Evolutionary conservation across 1,140 invertebrate species (phyloP), one percentile per base, ranked within the genome.

Genomic region (Brachionus paranguensis): DNA sequence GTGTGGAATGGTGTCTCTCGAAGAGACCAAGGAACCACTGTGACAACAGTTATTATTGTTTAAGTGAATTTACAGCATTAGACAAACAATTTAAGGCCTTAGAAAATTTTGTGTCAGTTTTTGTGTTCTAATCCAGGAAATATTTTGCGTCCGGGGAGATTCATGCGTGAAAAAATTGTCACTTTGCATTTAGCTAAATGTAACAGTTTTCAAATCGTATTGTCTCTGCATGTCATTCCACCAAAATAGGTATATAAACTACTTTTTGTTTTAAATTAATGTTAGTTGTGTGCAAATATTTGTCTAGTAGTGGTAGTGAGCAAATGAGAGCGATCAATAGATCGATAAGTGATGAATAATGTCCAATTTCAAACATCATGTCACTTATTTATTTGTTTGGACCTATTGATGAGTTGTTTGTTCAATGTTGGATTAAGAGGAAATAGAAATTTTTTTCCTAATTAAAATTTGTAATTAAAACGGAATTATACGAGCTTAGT

Each of bases 381-480:
- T 72, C 68, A 72, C 17, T 68, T 68, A 68, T 68, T 68, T 60
- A 20, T 60, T 60, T 60, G 17, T 60, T 68, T 72, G 20, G 10
- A 41, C 17, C 33, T 43, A 72, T 72, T 43, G 68, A 72, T 72
- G 68, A 72, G 68, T 72, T 72, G 17, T 72, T 72, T 72, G 68
- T 72, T 68, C 65, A 68, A 68, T 68, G 33, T 41, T 72, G 68
- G 37, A 72, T 41, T 41, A 72, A 72, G 37, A 41, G 33, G 68
- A 72, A 72, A 72, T 41, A 70, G 10, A 33, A 33, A 33, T 29
- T 70, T 29, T 70, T 72, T 17, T 41, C 43, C 7, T 72, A 72
- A 72, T 72, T 72, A 72, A 72, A 72, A 72, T 43, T 72, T 43
- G 33, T 43, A 72, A 72, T 72, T 72, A 72, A 72, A 72, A 72